These are phyloP conservation scores for Conchocele bisecta DNA, from an alignment of 2,888 invertebrate genomes.

Conservation along the genomic window DNA sequence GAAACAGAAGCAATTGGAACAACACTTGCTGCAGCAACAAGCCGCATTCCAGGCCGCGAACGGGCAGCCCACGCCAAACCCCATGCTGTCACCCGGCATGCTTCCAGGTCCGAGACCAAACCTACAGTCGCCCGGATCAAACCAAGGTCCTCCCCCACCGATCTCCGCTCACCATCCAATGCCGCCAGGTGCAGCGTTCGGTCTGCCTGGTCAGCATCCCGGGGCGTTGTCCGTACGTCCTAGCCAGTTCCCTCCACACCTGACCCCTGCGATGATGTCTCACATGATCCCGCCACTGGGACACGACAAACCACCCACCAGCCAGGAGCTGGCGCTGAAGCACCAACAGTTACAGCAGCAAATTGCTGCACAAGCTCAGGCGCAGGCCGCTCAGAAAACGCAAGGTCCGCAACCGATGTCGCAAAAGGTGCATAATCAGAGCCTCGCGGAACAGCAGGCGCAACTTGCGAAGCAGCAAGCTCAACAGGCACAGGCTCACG, in stretches of 20 bases:
- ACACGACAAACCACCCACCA: slow-evolving; percentile 53
- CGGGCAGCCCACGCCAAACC: slow-evolving; percentile 3
- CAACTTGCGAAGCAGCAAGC: slow-evolving; percentile 69
- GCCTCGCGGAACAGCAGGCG: slow-evolving; percentile 65
- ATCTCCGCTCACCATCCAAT: slow-evolving; percentile 51
- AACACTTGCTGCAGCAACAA: slow-evolving; percentile 46
- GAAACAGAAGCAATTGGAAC: slow-evolving; percentile 40
- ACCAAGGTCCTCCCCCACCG: slow-evolving; percentile 30
- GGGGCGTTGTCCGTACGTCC: slow-evolving; percentile 39
- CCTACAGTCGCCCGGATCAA: slow-evolving; percentile 26
- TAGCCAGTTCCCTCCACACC: slow-evolving; percentile 39
- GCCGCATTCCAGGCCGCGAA: slow-evolving; percentile 24
- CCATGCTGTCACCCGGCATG: slow-evolving; percentile 45
- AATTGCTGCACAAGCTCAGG: slow-evolving; percentile 59
- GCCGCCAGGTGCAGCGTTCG: slow-evolving; percentile 50
- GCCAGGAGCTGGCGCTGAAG: slow-evolving; percentile 45
- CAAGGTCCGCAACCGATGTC: neutral
- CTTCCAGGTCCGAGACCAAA: slow-evolving; percentile 34
- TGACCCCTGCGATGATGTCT: slow-evolving; percentile 42
- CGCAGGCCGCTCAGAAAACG: slow-evolving; percentile 40
- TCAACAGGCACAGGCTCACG: slow-evolving; percentile 18
- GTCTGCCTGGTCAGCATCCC: slow-evolving; percentile 47
- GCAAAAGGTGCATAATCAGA: slow-evolving; percentile 49
- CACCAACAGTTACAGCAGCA: slow-evolving; percentile 68
- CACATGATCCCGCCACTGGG: slow-evolving; percentile 44